phyloP scores from a whole-genome alignment of 2,888 invertebrate genomes.

The Phasia obesa region DNA sequence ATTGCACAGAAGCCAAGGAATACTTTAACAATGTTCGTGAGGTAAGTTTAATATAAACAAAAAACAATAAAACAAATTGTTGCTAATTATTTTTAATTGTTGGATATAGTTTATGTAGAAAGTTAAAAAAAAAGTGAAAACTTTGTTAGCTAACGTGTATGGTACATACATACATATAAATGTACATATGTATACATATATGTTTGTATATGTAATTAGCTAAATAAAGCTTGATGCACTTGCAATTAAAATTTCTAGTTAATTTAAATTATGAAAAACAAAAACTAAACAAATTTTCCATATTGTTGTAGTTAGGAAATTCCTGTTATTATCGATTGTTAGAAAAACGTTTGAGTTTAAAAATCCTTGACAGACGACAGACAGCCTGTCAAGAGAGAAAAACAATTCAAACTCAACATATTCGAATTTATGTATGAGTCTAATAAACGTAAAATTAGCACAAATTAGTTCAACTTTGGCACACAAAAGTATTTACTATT shows the following conservation, averaged over 20 bases:
- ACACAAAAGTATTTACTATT: neutral
- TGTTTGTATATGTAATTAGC: neutral
- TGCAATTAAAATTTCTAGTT: neutral
- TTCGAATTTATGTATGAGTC: neutral
- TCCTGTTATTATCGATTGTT: conserved; percentile 19
- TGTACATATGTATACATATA: neutral
- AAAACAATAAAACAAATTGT: conserved; percentile 1
- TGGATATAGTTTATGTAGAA: conserved; percentile 4
- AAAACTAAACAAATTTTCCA: neutral
- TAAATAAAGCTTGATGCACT: neutral
- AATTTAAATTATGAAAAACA: neutral
- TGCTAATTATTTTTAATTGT: conserved; percentile 49
- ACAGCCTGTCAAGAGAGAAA: neutral
- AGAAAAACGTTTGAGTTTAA: conserved; percentile 5
- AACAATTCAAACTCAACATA: neutral
- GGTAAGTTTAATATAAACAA: conserved; percentile 84
- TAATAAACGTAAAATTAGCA: conserved; percentile 16
- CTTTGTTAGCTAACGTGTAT: no score
- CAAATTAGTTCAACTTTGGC: conserved; percentile 32
- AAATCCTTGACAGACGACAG: conserved; percentile 35
- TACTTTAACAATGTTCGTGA: conserved; percentile 89
- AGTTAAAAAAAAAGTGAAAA: neutral
- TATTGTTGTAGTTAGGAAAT: neutral
- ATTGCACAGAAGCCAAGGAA: conserved; percentile 84
- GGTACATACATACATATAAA: no score